Evolutionary conservation across 2,888 invertebrate genomes (phyloP).

Genomic region (Elysia crispata): DNA sequence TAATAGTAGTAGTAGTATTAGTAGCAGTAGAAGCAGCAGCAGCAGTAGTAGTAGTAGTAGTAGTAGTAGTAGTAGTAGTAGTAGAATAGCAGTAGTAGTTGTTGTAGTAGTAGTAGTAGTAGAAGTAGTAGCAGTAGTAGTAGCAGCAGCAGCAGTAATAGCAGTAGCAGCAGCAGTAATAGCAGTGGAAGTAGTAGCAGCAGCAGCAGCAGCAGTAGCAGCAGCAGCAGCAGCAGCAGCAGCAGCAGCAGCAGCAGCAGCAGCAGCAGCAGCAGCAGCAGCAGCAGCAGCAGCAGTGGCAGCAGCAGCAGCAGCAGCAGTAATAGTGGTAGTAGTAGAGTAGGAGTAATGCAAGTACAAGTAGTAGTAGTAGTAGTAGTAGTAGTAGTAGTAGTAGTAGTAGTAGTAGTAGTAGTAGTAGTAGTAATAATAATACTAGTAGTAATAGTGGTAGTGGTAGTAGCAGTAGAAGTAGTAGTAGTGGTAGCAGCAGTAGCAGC

Average conservation of each 20-base stretch:
- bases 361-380: slow-evolving; percentile 38
- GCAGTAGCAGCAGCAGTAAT: slow-evolving; percentile 20
- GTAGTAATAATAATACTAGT: background rate
- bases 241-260: slow-evolving; percentile 35
- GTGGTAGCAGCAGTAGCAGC: background rate
- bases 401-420: too few species aligned
- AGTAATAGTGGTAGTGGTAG: background rate
- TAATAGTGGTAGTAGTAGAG: background rate
- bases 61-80: too few species aligned
- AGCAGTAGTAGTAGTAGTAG: slow-evolving; percentile 34
- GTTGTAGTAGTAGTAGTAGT: slow-evolving; percentile 35
- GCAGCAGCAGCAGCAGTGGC: slow-evolving; percentile 16
- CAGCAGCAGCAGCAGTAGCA: slow-evolving; percentile 18
- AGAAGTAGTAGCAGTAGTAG: slow-evolving; percentile 40
- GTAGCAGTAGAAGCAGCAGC: too few species aligned
- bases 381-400: slow-evolving; percentile 35
- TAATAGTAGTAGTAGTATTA: too few species aligned
- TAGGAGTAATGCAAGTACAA: background rate
- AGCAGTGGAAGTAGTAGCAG: slow-evolving; percentile 33
- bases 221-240: slow-evolving; percentile 31
- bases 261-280: slow-evolving; percentile 34
- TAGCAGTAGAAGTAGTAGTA: background rate
- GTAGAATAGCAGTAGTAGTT: too few species aligned
- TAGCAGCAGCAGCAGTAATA: slow-evolving; percentile 13
- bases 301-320: background rate